A percentile compares a stretch with the other conserved stretches of the same genome.
phyloP scores from a whole-genome alignment of 1,140 invertebrate genomes.

The Mycetomoellerius zeteki region DNA sequence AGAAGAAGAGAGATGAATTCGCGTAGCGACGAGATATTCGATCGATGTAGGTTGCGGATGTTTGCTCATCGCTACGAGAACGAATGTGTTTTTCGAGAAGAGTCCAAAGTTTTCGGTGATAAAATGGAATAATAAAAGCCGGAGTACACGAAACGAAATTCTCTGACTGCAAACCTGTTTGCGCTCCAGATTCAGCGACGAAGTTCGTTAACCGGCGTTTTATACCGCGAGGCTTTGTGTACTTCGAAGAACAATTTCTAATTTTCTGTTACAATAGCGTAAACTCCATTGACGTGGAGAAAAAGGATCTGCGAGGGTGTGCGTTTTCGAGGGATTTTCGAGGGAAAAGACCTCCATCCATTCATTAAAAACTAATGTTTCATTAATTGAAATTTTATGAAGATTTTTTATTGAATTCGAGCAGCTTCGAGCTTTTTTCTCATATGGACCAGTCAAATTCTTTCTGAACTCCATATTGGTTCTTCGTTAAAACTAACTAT shows the following conservation, averaged over 20 bases:
- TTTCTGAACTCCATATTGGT: not conserved
- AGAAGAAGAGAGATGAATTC: not conserved
- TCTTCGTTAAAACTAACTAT: constrained; percentile 10
- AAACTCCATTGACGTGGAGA: constrained; percentile 28
- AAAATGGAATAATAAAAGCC: constrained; percentile 53
- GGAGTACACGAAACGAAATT: constrained; percentile 25
- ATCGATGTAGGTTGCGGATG: constrained; percentile 36
- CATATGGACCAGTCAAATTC: not conserved
- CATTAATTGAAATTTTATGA: constrained; percentile 36
- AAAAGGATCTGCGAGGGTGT: not conserved
- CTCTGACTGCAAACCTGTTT: constrained; percentile 25
- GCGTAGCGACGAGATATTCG: not conserved
- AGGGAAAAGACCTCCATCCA: not conserved
- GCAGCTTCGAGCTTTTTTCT: not conserved
- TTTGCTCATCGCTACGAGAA: constrained; percentile 36
- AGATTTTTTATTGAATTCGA: not conserved
- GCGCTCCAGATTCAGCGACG: constrained; percentile 42
- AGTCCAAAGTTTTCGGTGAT: constrained; percentile 42
- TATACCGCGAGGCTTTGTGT: constrained; percentile 30
- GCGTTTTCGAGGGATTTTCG: constrained; percentile 6
- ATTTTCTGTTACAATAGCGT: constrained; percentile 56
- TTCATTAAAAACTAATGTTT: constrained; percentile 55
- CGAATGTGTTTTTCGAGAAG: constrained; percentile 50
- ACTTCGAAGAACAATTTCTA: constrained; percentile 55
- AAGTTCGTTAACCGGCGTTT: constrained; percentile 55